Evolutionary conservation across 2,888 invertebrate genomes (phyloP).

Genomic region (Pyrgus malvae): DNA sequence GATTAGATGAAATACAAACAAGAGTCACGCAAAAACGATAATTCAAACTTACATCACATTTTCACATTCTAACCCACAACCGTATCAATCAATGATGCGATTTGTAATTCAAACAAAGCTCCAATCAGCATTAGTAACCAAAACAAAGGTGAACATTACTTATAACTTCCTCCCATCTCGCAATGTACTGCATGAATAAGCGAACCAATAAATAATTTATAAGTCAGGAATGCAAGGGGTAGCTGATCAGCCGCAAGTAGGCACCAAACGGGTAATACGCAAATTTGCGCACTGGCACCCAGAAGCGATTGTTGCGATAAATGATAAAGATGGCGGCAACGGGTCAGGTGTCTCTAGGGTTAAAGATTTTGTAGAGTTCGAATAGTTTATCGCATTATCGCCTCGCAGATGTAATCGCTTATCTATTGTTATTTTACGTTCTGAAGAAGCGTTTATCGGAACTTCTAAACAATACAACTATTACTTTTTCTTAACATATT

Average conservation of each 20-base stretch:
- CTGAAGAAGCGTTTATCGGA: not conserved
- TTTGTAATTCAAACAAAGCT: slow-evolving; percentile 14
- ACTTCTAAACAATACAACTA: not conserved
- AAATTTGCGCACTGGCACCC: slow-evolving; percentile 10
- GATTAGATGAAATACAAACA: not conserved
- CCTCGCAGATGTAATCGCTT: slow-evolving; percentile 12
- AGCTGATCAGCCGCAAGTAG: slow-evolving; percentile 21
- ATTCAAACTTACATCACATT: not conserved
- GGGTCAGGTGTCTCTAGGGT: slow-evolving; percentile 15
- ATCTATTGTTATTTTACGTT: slow-evolving; percentile 18
- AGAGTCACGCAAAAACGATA: not conserved
- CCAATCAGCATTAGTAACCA: slow-evolving; percentile 15
- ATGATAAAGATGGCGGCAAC: slow-evolving; percentile 5
- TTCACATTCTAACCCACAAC: not conserved
- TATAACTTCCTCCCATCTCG: slow-evolving; percentile 18
- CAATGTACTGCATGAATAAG: slow-evolving; percentile 13
- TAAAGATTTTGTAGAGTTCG: slow-evolving; percentile 6
- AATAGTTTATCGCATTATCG: slow-evolving; percentile 8
- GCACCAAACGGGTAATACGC: slow-evolving; percentile 12
- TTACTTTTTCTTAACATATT: too few relatives aligned
- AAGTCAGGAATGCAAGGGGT: slow-evolving; percentile 16
- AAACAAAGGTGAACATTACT: slow-evolving; percentile 7
- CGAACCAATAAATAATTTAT: slow-evolving; percentile 15
- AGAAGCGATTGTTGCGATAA: slow-evolving; percentile 22
- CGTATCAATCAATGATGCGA: slow-evolving; percentile 7